Base-by-base conservation (phyloP, 92 coral and sea anemone species). In the Phenganax stokvisi region DNA sequence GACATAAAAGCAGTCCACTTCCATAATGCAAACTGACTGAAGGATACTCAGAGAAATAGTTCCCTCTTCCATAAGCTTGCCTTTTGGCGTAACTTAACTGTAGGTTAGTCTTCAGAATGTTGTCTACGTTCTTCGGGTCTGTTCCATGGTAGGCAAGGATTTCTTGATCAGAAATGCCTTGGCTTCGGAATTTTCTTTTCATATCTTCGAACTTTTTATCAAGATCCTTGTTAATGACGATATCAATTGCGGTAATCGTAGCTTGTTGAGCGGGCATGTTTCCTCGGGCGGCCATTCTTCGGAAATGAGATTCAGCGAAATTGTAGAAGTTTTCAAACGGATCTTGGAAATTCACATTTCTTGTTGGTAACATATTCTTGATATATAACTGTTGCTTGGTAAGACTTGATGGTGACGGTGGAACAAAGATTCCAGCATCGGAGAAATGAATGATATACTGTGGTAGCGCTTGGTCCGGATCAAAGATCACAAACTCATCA, bases 401-500 rank as follows among this genome's bases (percentile, higher is more conserved):
- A 16, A 51, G 77, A 61, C 4, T 6, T 61, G 67, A 20, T 66
- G 71, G 75, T 9, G 74, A 27, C 8, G 78, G 85, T 68, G 85
- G 85, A 6, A 57, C 47, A 3, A 51, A 3, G 25, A 0, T 56
- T 15, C 12, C 0, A 10, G 79, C 17, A 54, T 72, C 75, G 25
- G 79, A 68, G 79, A 54, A 81, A 25, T 73, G 79, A 52, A 83
- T 75, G 82, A 83, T 83, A 57, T 83, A 83, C 30, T 83, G 86
- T 37, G 86, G 86, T 10, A 83, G 86, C 0, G 86, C 86, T 47
- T 83, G 86, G 20, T 57, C 86, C 0, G 86, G 86, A 57, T 83
- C 74, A 44, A 83, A 83, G 82, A 83, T 83, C 31, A 83, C 86
- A 61, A 83, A 83, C 86, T 83, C 86, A 62, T 83, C 86, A 63